Conservation (phyloP, 2,797 vertebrate species). For the Tamandua tetradactyla region DNA sequence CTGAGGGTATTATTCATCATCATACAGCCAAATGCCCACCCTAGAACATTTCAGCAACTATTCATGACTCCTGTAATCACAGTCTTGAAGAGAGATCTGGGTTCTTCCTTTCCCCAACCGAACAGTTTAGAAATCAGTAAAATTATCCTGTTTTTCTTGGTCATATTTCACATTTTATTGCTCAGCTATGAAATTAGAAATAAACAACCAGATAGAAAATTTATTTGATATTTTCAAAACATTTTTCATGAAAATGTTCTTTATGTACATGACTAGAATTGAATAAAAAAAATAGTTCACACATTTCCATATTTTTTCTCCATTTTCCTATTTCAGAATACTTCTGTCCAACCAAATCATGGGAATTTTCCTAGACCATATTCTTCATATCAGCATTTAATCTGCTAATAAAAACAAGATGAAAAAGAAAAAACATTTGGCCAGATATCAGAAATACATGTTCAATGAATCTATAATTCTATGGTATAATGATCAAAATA, state of each 20-base stretch:
- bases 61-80: rapidly evolving
- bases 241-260: neutral
- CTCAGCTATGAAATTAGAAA: neutral
- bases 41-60: neutral
- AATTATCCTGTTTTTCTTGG: neutral
- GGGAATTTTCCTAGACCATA: neutral
- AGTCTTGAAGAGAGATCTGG: neutral
- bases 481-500: neutral
- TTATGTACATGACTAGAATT: neutral
- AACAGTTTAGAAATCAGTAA: neutral
- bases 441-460: neutral
- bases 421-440: neutral
- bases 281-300: neutral
- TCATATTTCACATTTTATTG: neutral
- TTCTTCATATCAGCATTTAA: neutral
- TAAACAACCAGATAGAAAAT: neutral
- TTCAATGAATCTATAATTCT: neutral
- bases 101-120: neutral
- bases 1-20: neutral
- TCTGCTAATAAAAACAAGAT: conserved; percentile 13
- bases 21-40: rapidly evolving
- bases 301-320: neutral
- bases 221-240: neutral
- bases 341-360: neutral
- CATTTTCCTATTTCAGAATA: neutral